Base-by-base conservation (phyloP, 2,888 invertebrate genomes). In the Fragum fragum region DNA sequence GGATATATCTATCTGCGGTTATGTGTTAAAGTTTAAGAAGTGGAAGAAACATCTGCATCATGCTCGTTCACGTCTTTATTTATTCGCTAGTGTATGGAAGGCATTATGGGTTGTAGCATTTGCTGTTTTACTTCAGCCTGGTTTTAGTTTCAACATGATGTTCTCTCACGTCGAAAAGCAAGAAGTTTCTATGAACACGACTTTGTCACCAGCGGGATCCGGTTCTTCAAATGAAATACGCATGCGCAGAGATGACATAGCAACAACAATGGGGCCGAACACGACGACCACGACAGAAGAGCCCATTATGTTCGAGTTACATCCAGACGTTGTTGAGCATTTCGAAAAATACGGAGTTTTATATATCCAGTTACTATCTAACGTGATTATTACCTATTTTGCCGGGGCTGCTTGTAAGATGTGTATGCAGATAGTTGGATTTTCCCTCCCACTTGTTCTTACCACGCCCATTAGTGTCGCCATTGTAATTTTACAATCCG, bases 351-450 rank as follows among this genome's bases (percentile, higher is more conserved):
- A 88, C 63, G 90, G 89, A 1, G 83, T 88, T 0, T 36, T 90
- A 55, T 90, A 89, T 52, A 57, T 86, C 11, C 89, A 90, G 52
- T 57, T 90, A 9, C 28, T 88, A 11, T 78, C 88, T 9, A 86
- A 86, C 52, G 57, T 83, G 14, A 73, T 95, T 7, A 94, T 95
- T 86, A 95, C 95, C 81, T 95, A 95, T 80, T 94, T 94, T 76
- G 94, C 94, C 9, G 95, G 95, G 79, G 95, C 95, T 79, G 95
- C 95, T 0, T 96, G 95, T 89, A 95, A 95, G 88, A 92, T 95
- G 39, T 94, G 94, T 76, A 95, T 95, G 89, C 95, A 92, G 90
- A 88, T 42, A 88, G 94, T 89, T 90, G 95, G 88, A 6, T 95
- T 95, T 89, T 93, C 95, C 1, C 87, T 95, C 11, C 95, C 95